Conservation (phyloP, 1,140 invertebrate genomes). For the Apolygus lucorum region DNA sequence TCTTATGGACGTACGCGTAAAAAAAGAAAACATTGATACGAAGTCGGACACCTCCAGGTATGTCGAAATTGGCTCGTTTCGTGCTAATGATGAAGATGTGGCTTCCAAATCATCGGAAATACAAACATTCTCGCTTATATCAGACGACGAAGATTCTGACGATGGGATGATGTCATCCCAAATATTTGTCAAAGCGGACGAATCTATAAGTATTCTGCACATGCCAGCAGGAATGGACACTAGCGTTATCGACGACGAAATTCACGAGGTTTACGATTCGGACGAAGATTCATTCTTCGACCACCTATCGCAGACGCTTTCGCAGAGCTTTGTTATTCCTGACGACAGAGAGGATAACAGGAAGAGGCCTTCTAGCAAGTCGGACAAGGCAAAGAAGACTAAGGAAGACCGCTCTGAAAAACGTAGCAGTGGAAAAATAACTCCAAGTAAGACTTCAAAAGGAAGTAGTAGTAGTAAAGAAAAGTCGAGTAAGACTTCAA, state of each 20-base stretch:
- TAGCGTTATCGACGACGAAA: not conserved
- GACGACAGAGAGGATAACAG: not conserved
- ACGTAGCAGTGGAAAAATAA: not conserved
- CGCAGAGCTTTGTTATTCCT: not conserved
- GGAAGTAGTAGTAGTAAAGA: too few relatives aligned
- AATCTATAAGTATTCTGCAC: not conserved
- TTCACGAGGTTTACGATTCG: not conserved
- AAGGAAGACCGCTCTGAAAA: not conserved
- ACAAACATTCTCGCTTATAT: not conserved
- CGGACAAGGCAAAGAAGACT: not conserved
- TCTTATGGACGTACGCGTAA: too few relatives aligned
- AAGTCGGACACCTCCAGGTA: too few relatives aligned
- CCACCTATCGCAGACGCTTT: not conserved
- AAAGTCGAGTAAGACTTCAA: too few relatives aligned
- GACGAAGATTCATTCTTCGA: slow-evolving; percentile 11
- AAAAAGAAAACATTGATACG: too few relatives aligned
- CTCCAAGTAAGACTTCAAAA: too few relatives aligned
- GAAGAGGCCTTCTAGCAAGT: not conserved
- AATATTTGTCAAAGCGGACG: not conserved
- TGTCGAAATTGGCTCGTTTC: too few relatives aligned
- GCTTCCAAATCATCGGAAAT: not conserved
- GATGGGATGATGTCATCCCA: not conserved
- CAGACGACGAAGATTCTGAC: slow-evolving; percentile 10
- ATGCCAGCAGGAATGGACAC: not conserved
- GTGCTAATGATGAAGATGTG: not conserved